phyloP scores from a whole-genome alignment of 2,797 vertebrate genomes.

The Diplodus puntazzo region DNA sequence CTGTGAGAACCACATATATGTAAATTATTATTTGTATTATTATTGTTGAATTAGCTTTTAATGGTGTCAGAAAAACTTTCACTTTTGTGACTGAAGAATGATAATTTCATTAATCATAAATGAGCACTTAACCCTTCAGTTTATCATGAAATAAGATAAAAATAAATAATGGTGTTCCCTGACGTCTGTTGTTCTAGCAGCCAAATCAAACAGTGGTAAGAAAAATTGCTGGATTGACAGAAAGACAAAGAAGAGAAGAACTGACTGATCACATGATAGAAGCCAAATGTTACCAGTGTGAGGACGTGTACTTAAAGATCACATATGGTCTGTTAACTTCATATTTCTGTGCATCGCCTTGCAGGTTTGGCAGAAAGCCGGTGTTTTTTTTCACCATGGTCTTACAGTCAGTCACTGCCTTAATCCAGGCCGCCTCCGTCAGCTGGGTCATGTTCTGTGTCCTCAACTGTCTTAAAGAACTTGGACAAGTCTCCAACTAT shows the following conservation, averaged over 20 bases:
- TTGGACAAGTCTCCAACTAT: conserved; percentile 88
- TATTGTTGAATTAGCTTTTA: too few species aligned
- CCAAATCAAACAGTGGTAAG: too few species aligned
- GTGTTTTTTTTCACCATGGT: conserved; percentile 86
- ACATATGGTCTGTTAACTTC: not conserved
- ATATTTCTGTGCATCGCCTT: conserved; percentile 5
- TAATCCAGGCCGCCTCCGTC: conserved; percentile 86
- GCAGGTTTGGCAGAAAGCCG: conserved; percentile 90
- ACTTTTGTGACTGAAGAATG: too few species aligned
- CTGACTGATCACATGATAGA: not conserved
- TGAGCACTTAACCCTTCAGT: too few species aligned
- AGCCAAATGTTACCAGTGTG: not conserved
- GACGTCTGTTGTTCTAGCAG: too few species aligned
- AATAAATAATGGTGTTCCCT: too few species aligned
- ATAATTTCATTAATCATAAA: too few species aligned
- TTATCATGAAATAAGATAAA: too few species aligned
- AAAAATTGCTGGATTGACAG: not conserved
- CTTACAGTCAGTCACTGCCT: conserved; percentile 84
- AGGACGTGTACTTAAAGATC: not conserved
- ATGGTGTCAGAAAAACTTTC: too few species aligned
- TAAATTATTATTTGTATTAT: too few species aligned
- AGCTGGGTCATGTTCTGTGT: conserved; percentile 88
- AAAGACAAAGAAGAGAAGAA: not conserved
- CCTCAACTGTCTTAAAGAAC: conserved; percentile 86
- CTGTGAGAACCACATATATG: not conserved